These are phyloP conservation scores for Scelioninae gen. 2 DNA, from an alignment of 2,888 invertebrate species.

Conservation along the genomic window DNA sequence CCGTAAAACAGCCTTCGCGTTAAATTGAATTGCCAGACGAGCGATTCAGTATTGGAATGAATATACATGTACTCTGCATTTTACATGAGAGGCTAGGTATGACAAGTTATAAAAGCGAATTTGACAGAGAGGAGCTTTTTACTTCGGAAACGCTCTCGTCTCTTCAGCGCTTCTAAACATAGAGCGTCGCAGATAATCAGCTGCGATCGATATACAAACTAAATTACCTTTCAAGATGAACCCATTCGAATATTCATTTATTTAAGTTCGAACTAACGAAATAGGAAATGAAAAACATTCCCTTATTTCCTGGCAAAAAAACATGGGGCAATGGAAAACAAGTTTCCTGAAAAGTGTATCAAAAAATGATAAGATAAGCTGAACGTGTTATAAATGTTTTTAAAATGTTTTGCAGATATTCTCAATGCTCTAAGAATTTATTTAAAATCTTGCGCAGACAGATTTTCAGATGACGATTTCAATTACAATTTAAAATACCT, in stretches of 20 bases:
- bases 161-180: conserved; percentile 11
- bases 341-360: too few species aligned
- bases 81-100: conserved; percentile 10
- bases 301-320: not conserved
- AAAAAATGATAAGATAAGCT: too few species aligned
- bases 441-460: too few species aligned
- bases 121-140: conserved; percentile 20
- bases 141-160: conserved; percentile 4
- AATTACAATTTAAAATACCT: too few species aligned
- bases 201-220: conserved; percentile 27
- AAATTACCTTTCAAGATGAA: conserved; percentile 17
- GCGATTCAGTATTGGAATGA: not conserved
- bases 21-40: conserved; percentile 3
- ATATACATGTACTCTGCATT: conserved; percentile 8
- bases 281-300: too few species aligned
- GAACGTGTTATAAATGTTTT: too few species aligned
- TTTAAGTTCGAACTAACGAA: not conserved
- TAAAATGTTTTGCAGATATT: too few species aligned
- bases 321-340: too few species aligned
- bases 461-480: too few species aligned
- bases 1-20: conserved; percentile 4
- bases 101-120: conserved; percentile 31
- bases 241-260: conserved; percentile 1
- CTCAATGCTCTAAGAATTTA: too few species aligned
- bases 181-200: conserved; percentile 14